These are phyloP conservation scores for Orius insidiosus DNA, from an alignment of 1,140 invertebrate genomes.

Conservation along the genomic window DNA sequence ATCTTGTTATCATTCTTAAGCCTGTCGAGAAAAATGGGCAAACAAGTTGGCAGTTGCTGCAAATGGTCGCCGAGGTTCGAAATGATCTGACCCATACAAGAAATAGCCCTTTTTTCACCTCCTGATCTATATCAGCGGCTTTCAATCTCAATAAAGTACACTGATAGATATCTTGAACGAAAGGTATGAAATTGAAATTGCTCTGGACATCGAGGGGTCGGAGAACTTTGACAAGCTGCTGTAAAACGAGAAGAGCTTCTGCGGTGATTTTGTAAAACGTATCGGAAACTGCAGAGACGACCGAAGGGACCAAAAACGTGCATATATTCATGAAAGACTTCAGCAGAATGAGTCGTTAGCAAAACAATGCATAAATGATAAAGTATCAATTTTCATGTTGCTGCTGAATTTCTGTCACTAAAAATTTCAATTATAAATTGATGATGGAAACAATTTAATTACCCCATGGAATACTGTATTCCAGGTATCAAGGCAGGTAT, in stretches of 20 bases:
- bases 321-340: conserved; percentile 65
- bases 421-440: conserved; percentile 12
- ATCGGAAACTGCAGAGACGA: conserved; percentile 78
- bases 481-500: conserved; percentile 73
- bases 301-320: conserved; percentile 65
- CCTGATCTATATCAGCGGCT: conserved; percentile 94
- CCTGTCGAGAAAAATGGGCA: conserved; percentile 88
- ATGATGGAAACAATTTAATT: conserved; percentile 29
- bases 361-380: conserved; percentile 84
- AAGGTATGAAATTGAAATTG: conserved; percentile 58
- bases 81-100: conserved; percentile 91
- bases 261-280: conserved; percentile 97
- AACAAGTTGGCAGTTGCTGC: conserved; percentile 60
- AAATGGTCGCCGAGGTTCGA: conserved; percentile 77
- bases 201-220: conserved; percentile 53
- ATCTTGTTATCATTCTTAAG: conserved; percentile 89
- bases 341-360: conserved; percentile 62
- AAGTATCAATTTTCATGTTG: conserved; percentile 96
- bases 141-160: conserved; percentile 71
- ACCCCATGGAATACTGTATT: conserved; percentile 76
- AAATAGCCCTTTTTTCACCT: conserved; percentile 96
- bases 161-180: conserved; percentile 64
- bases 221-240: conserved; percentile 88
- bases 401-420: conserved; percentile 89
- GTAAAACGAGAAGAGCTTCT: conserved; percentile 79